Base-by-base conservation (phyloP, 2,113 vertebrate genomes). In the Bubo bubo region DNA sequence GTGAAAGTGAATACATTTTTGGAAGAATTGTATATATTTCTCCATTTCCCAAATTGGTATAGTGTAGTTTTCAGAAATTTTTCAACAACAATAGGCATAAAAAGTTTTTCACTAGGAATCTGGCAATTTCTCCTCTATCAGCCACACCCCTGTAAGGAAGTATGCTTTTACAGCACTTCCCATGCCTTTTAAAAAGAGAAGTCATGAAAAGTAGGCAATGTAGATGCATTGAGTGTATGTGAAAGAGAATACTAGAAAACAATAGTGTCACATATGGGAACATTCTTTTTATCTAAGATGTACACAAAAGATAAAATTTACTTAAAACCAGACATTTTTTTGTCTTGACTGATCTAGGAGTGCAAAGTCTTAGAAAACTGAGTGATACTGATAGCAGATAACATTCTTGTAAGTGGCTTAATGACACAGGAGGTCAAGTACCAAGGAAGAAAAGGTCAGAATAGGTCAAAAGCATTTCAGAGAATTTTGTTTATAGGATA, bases 101-200 rank as follows among this genome's bases (percentile, higher is more conserved):
- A 66, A 92, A 28, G 18, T 34, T 83, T 96, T 96, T 92, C 77
- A 90, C 68, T 41, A 43, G 53, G 22, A 58, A 62, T 86, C 30
- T 59, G 63, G 27, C 12, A 71, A 41, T 75, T 86, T 83, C 32
- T 86, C 32, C 41, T 68, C 26, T 81, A 58, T 41, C 35, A 95
- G 86, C 50, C 74, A 94, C 49, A 73, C 34, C 30, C 81, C 35
- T 95, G 53, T 50, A 70, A 70, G 10, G 35, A 56, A 76, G 7
- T 13, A 20, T 0, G 8, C 53, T 93, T 95, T 84, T 58, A 96
- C 45, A 80, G 86, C 45, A 82, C 67, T 41, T 70, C 37, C 45
- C 15, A 4, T 64, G 43, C 64, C 79, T 86, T 96, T 90, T 35
- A 74, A 80, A 80, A 90, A 96, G 66, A 37, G 56, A 95, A 95